Evolutionary conservation across 2,113 vertebrate species (phyloP), one percentile per base, ranked within the genome.

Genomic region (Heliornis fulica): DNA sequence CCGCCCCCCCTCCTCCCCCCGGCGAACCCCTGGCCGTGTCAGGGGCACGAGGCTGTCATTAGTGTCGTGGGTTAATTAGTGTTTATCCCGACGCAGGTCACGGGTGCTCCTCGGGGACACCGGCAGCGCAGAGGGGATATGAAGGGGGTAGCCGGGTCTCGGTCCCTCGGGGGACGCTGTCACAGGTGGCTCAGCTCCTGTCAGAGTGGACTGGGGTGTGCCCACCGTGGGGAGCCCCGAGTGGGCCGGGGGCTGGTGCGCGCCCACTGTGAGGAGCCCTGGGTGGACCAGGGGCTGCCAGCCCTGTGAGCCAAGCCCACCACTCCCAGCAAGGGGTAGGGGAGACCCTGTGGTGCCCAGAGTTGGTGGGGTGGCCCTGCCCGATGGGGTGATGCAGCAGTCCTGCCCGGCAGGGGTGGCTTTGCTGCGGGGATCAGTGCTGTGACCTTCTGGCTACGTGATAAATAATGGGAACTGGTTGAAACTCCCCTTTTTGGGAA

Each of bases 391-490:
- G 2, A 3, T 2, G 17, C 38, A 11, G n/a, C 29, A 2, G 12
- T 7, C 22, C 83, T 3, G 6, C 4, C 32, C 0, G 26, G 36
- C 63, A 31, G 32, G 7, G 5, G 13, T 2, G 75, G 31, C 54
- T 34, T 25, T 4, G 45, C n/a, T 34, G 8, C 0, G 10, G 16
- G 63, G 5, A 9, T 8, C 4, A 2, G 38, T 34, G 57, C 56
- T 1, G 3, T 0, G 26, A 59, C 32, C 36, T 2, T 2, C 23
- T 11, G 1, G 9, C 13, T 31, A 4, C 36, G 9, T 1, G 11
- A 17, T 18, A 28, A 46, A 21, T 9, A n/a, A 32, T 13, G 11
- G 64, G 71, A 71, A 31, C 32, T 1, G 70, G 9, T n/a, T 64
- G 16, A 43, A 64, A 29, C 7, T 10, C 31, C 7, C 12, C 34